phyloP scores from a whole-genome alignment of 2,113 vertebrate genomes.

The Aix galericulata region DNA sequence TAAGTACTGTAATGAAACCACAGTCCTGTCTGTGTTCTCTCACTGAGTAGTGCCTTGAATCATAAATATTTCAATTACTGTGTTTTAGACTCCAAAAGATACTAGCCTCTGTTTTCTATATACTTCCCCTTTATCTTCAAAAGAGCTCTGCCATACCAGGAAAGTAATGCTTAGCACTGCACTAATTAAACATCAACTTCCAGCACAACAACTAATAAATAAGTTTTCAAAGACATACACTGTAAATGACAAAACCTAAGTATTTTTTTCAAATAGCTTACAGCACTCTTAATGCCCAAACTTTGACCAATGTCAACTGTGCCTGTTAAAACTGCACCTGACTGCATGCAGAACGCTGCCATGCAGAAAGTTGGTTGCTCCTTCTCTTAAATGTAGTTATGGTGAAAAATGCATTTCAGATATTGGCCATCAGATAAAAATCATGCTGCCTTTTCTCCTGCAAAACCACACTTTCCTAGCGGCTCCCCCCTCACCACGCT shows the following conservation, averaged over 20 bases:
- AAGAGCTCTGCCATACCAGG: conserved; percentile 11
- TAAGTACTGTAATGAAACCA: conserved; percentile 76
- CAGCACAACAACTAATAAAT: not conserved
- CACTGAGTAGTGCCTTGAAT: conserved; percentile 49
- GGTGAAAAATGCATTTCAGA: not conserved
- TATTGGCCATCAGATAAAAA: not conserved
- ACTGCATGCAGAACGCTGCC: fast-evolving
- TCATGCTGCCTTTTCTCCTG: not conserved
- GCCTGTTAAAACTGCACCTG: not conserved
- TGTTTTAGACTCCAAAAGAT: conserved; percentile 65
- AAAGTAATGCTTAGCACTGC: conserved; percentile 8
- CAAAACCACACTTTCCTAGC: not conserved
- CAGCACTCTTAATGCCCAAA: fast-evolving
- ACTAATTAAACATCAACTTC: not conserved
- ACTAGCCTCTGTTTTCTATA: conserved; percentile 50
- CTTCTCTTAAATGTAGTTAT: not conserved
- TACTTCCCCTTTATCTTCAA: conserved; percentile 6
- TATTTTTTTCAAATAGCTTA: not conserved
- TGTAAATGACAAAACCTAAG: not conserved
- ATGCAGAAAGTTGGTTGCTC: not conserved
- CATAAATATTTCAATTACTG: conserved; percentile 74
- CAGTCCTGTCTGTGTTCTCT: conserved; percentile 59
- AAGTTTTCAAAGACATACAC: not conserved
- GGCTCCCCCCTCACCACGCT: not conserved
- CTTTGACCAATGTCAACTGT: fast-evolving